A percentile compares a stretch with the other conserved stretches of the same genome.
phyloP scores from a whole-genome alignment of 2,113 vertebrate species.

The Hypocryptadius cinnamomeus region DNA sequence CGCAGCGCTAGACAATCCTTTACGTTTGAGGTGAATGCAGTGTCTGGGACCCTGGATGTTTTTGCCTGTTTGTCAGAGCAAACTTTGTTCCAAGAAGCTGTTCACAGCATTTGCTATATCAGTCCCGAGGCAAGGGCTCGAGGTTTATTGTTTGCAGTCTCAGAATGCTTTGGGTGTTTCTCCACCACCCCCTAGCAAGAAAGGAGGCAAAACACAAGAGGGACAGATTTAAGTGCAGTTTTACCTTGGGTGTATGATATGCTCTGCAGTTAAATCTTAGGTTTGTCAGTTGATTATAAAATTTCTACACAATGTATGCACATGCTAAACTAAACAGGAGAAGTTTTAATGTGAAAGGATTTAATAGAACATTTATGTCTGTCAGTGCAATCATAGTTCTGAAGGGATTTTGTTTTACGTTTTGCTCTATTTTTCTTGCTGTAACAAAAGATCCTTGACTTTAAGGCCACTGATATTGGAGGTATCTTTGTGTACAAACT shows the following conservation, averaged over 20 bases:
- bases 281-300: neutral
- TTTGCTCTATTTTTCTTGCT: neutral
- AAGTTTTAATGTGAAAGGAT: neutral
- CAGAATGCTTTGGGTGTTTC: neutral
- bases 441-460: neutral
- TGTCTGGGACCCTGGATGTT: neutral
- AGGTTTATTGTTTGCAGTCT: conserved; percentile 52
- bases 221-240: neutral
- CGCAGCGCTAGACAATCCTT: neutral
- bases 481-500: neutral
- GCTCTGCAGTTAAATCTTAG: neutral
- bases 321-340: neutral
- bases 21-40: neutral
- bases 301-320: neutral
- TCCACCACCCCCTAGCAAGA: neutral
- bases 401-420: neutral
- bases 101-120: neutral
- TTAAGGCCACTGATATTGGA: neutral
- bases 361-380: neutral
- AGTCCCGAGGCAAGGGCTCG: neutral
- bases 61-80: neutral
- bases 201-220: neutral
- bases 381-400: neutral
- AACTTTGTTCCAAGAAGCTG: conserved; percentile 47
- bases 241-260: neutral